Evolutionary conservation across 2,888 invertebrate species (phyloP), one percentile per base, ranked within the genome.

Genomic region (Alloscopus bannaensis): DNA sequence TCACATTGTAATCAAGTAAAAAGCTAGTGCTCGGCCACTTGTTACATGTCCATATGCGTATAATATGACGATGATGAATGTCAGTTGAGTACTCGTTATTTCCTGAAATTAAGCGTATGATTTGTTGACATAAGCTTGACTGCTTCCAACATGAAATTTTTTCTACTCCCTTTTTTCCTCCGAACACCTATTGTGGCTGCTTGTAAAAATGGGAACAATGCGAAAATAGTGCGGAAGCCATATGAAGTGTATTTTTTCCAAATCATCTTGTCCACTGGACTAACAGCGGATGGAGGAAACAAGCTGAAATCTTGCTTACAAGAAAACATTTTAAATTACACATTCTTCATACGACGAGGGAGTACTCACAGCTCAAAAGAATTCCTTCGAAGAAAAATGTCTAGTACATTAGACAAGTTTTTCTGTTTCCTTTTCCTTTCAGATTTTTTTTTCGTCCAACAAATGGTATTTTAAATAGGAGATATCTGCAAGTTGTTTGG

Each of bases 391-490:
- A 47, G 3, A 47, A 52, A 52, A 52, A 52, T 52, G 36, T 36
- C n/a, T 36, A 13, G 8, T 36, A 13, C 8, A 13, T 13, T 52
- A 52, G 52, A 52, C 52, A 52, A 24, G 52, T 52, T 52, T 47
- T 47, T 72, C 29, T 52, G 72, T 72, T 64, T 72, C 64, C 64
- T 72, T 72, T 72, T 72, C 71, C 62, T 72, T 72, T 70, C 59
- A 36, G 6, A 8, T 36, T 52, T 55, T 70, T 45, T 29, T 40
- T 40, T 40, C 40, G 13, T 20, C 42, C n/a, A 64, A 64, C n/a
- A n/a, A n/a, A n/a, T n/a, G n/a, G n/a, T n/a, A n/a, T n/a, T n/a
- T n/a, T n/a, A n/a, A n/a, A n/a, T n/a, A n/a, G 52, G 52, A 52
- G n/a, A 52, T 52, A 24, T 52, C 6, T 16, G 3, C 4, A 4